Evolutionary conservation across 2,113 vertebrate genomes (phyloP).

Genomic region (Dasyprocta punctata): DNA sequence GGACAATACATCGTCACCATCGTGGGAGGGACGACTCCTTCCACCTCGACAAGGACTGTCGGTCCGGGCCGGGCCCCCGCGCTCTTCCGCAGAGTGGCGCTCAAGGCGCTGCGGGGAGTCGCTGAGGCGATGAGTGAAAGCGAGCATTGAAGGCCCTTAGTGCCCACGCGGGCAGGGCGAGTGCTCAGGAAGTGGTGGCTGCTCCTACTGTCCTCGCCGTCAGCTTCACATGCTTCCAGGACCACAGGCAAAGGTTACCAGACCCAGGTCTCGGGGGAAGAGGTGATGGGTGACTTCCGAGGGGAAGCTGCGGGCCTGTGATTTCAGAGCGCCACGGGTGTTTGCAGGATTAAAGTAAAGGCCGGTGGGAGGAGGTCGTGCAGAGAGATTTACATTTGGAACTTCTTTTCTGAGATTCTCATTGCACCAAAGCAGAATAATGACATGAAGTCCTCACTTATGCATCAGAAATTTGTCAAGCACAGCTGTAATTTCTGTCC

Average conservation of each 20-base stretch:
- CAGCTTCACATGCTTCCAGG: neutral
- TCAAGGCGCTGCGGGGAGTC: rapidly evolving
- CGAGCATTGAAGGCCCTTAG: neutral
- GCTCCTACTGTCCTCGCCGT: neutral
- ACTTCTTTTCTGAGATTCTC: neutral
- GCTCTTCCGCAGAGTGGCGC: neutral
- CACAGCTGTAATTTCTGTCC: neutral
- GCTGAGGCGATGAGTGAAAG: neutral
- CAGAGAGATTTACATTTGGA: neutral
- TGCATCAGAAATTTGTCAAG: neutral
- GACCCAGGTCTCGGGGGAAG: too few species aligned
- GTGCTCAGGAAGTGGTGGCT: neutral
- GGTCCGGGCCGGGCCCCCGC: neutral
- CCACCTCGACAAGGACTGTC: neutral
- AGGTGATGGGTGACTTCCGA: neutral
- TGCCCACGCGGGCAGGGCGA: neutral
- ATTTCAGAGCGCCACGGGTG: neutral
- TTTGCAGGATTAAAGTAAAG: neutral
- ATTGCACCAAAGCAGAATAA: neutral
- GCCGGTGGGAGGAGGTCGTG: neutral
- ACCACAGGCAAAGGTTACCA: neutral
- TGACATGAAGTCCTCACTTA: neutral
- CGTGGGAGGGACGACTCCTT: neutral
- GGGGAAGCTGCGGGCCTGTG: neutral
- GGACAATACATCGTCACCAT: too few species aligned